Base-by-base conservation (phyloP, 2,113 vertebrate species). In the Equus przewalskii region DNA sequence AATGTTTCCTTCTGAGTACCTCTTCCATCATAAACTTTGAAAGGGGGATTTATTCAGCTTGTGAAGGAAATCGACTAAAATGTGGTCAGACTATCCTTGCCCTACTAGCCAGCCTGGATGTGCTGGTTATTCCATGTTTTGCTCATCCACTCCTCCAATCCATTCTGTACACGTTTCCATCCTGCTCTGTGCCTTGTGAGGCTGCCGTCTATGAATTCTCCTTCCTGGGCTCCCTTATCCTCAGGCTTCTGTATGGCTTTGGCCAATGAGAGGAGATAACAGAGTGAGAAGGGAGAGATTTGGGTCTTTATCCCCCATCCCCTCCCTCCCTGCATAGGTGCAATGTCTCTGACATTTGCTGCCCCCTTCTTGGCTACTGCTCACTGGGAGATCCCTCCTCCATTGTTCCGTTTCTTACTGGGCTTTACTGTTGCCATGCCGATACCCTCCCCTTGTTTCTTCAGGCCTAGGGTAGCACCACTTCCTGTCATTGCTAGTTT, bases 1-100 rank as follows among this genome's bases (percentile, higher is more conserved):
- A 81, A 44, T 79, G 16, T 70, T 91, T 95, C 79, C 36, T 94
- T 95, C 56, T 44, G 87, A 89, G 56, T 24, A 36, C 21, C 51
- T 76, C 70, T 91, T 94, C 51, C 41, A 88, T 36, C 16, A 49
- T 21, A 51, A 16, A 78, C n/a, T 84, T 82, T 64, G 51, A 73
- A 70, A 79, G 81, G 3, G 13, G 21, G 21, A 36, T n/a, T 36
- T 75, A 78, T 78, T 93, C 26, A 30, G 30, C 30, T 67, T 95
- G 96, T 69, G 62, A 82, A 95, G 15, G 36, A 56, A 73, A 79
- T 13, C 54, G 76, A 21, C 46, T 69, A 41, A 83, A 18, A 65
- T 82, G 49, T 79, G 41, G 14, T 69, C 54, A n/a, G 65, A 88
- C 5, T 18, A 1, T 80, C n/a, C 33, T 0, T 10, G 18, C 30